Evolutionary conservation across 1,140 invertebrate species (phyloP).

Genomic region (Trachymyrmex septentrionalis): DNA sequence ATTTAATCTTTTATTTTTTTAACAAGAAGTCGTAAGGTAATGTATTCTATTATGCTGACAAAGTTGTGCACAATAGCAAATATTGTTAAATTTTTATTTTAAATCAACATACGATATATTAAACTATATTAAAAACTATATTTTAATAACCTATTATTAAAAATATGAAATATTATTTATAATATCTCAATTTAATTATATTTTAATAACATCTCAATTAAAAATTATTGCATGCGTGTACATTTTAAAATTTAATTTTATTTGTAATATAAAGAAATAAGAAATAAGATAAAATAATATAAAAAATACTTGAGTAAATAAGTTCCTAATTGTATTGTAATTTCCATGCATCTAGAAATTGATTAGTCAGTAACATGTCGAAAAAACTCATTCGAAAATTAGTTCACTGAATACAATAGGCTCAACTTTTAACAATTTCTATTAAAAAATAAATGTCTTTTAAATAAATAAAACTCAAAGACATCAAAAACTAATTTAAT

Average conservation of each 20-base stretch:
- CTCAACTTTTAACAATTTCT: conserved; percentile 2
- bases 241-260: neutral
- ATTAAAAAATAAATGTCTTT: neutral
- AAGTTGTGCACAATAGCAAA: neutral
- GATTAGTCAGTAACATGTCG: neutral
- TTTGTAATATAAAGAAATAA: neutral
- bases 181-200: neutral
- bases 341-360: neutral
- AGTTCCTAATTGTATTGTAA: neutral
- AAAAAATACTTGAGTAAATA: neutral
- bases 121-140: too few species aligned
- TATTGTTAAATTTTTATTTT: conserved; percentile 1
- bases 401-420: neutral
- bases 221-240: neutral
- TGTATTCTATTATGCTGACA: neutral
- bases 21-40: neutral
- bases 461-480: conserved; percentile 31
- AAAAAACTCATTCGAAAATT: conserved; percentile 6
- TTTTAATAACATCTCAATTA: neutral
- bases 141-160: neutral
- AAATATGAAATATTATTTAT: neutral
- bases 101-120: neutral
- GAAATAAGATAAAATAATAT: neutral
- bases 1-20: neutral
- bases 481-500: conserved; percentile 1